Base-by-base conservation (phyloP, 23 tunicate genomes). In the Corella eumyota region DNA sequence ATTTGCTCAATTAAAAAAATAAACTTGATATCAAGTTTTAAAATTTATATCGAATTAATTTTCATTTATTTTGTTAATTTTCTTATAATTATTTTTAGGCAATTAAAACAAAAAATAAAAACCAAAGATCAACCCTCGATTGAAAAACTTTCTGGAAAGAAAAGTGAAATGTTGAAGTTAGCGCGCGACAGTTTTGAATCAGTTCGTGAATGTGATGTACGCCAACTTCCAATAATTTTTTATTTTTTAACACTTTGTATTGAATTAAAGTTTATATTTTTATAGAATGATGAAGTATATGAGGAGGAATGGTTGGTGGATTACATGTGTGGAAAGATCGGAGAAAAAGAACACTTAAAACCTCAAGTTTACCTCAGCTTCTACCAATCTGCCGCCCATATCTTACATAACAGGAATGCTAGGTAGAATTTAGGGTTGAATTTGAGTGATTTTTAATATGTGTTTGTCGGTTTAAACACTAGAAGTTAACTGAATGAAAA, bases 241-340 rank as follows among this genome's bases (percentile, higher is more conserved):
- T n/a, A n/a, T n/a, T n/a, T n/a, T n/a, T n/a, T n/a, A n/a, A n/a
- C n/a, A n/a, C n/a, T n/a, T n/a, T n/a, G n/a, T n/a, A n/a, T n/a
- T n/a, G n/a, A n/a, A n/a, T n/a, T n/a, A n/a, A n/a, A n/a, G n/a
- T n/a, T n/a, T n/a, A n/a, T 58, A 21, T 53, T 67, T 13, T 32
- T n/a, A 23, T 29, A 77, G 75, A 51, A 63, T 55, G 95, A 86
- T 17, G 85, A 86, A 2, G 45, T 86, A 0, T 64, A 71, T 67
- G 85, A 78, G 2, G 99, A 93, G 53, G 99, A 85, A 50, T 93
- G 99, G 99, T 60, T 93, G 51, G 52, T 77, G 4, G 45, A 68
- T 7, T 93, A 93, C 74, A 93, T 93, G 99, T 67, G 64, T 26
- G 99, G 99, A 9, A 93, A 93, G 59, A 36, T 84, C 17, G 3